These are phyloP conservation scores for Ptychoptera albimana DNA, from an alignment of 2,888 invertebrate genomes.

Conservation along the genomic window DNA sequence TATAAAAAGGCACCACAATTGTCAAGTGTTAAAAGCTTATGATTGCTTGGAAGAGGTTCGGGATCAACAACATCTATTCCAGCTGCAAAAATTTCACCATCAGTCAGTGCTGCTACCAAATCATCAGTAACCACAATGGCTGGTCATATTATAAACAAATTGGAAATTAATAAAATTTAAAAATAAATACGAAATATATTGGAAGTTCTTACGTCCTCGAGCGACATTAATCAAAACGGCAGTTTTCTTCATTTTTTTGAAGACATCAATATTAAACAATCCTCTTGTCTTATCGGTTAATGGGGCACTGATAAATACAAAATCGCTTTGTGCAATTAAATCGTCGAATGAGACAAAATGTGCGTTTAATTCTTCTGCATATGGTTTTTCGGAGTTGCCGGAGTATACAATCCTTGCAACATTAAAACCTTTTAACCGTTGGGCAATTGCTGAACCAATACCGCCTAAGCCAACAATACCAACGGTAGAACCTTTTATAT, in stretches of 20 bases:
- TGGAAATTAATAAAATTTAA: neutral
- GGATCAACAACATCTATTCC: constrained; percentile 86
- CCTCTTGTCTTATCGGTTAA: constrained; percentile 42
- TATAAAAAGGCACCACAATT: constrained; percentile 52
- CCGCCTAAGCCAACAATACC: constrained; percentile 63
- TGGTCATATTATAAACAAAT: constrained; percentile 20
- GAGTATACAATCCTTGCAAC: constrained; percentile 50
- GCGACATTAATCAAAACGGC: constrained; percentile 52
- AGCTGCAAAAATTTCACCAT: constrained; percentile 63
- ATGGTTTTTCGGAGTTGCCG: constrained; percentile 45
- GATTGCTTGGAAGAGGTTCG: constrained; percentile 69
- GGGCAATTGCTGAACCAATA: constrained; percentile 52
- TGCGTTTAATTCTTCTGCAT: constrained; percentile 38
- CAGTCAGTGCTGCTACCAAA: constrained; percentile 58
- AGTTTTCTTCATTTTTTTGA: constrained; percentile 48
- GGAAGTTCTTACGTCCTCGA: constrained; percentile 33
- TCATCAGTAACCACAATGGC: constrained; percentile 67
- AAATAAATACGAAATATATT: constrained; percentile 5
- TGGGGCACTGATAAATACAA: constrained; percentile 44
- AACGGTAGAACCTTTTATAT: constrained; percentile 54
- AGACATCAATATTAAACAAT: constrained; percentile 42
- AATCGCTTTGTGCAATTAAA: constrained; percentile 44
- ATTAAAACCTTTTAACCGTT: constrained; percentile 50
- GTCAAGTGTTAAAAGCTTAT: constrained; percentile 58
- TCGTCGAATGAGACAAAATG: constrained; percentile 41